These are phyloP conservation scores for Microcebus tavaratra DNA, from an alignment of 2,113 vertebrate species.

Conservation along the genomic window DNA sequence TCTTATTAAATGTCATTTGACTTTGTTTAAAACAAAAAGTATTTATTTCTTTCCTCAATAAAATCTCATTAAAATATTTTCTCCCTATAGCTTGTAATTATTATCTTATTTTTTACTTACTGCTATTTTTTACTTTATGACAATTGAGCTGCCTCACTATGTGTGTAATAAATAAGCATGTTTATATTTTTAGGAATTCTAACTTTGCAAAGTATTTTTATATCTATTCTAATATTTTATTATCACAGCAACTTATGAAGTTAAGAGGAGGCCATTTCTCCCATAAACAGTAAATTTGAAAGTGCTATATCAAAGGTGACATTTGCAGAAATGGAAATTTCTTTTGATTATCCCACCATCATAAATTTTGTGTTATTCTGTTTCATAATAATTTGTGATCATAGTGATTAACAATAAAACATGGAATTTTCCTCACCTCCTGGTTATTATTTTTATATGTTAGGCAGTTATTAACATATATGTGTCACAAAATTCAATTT, in stretches of 20 bases:
- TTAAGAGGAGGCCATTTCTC: not conserved
- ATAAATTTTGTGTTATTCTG: slow-evolving; percentile 22
- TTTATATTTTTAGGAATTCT: slow-evolving; percentile 22
- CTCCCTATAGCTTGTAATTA: not conserved
- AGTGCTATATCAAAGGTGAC: not conserved
- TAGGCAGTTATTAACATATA: not conserved
- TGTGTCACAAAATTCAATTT: not conserved
- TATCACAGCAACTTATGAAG: not conserved
- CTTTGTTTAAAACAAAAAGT: not conserved
- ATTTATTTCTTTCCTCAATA: slow-evolving; percentile 23
- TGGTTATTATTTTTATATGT: slow-evolving; percentile 14
- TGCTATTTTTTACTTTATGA: slow-evolving; percentile 21
- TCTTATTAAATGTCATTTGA: slow-evolving; percentile 5
- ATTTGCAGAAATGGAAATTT: not conserved
- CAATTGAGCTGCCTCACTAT: not conserved
- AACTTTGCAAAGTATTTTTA: not conserved
- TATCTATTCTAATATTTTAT: not conserved
- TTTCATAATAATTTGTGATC: not conserved
- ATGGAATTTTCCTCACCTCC: not conserved
- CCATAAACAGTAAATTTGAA: not conserved
- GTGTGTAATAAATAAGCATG: not conserved
- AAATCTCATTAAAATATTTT: slow-evolving; percentile 53
- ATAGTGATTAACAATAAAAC: not conserved
- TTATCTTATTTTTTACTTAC: slow-evolving; percentile 30
- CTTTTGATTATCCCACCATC: slow-evolving; percentile 12